Evolutionary conservation across 2,888 invertebrate species (phyloP).

Genomic region (Morpho achilles): DNA sequence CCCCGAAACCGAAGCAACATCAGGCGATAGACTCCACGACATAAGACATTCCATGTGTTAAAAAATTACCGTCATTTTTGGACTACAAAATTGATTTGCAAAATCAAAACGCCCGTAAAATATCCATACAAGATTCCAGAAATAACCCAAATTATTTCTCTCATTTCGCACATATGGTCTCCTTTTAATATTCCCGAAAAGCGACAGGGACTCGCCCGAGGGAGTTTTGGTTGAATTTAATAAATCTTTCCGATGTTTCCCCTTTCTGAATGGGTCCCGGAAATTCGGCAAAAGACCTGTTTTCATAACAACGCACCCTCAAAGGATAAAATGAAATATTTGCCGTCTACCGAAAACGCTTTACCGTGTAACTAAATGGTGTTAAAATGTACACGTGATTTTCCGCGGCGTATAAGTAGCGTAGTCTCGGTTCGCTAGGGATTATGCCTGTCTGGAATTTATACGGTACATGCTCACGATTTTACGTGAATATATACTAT

Average conservation of each 20-base stretch:
- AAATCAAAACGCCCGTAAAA: constrained; percentile 1
- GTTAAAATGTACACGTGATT: constrained; percentile 44
- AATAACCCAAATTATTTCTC: constrained; percentile 29
- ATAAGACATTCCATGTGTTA: too few species aligned
- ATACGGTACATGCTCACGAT: neutral
- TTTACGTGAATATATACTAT: neutral
- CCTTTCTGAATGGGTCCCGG: constrained; percentile 42
- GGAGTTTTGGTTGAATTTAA: constrained; percentile 48
- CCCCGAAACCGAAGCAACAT: too few species aligned
- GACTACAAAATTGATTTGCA: neutral
- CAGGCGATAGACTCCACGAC: too few species aligned
- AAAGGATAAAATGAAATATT: constrained; percentile 52
- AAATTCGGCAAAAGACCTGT: constrained; percentile 43
- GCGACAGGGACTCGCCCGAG: constrained; percentile 27
- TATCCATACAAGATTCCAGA: constrained; percentile 16
- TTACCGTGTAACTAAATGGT: constrained; percentile 26
- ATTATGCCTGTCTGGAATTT: constrained; percentile 16
- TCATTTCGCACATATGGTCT: constrained; percentile 27
- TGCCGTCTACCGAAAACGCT: constrained; percentile 32
- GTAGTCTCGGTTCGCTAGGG: neutral
- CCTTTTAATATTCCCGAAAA: constrained; percentile 34
- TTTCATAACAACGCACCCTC: constrained; percentile 48
- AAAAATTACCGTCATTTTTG: too few species aligned
- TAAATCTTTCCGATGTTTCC: constrained; percentile 56
- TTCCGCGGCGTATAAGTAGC: constrained; percentile 17